Evolutionary conservation across 1,140 invertebrate genomes (phyloP), one percentile per base, ranked within the genome.

Genomic region (Drosophila parabipectinata): DNA sequence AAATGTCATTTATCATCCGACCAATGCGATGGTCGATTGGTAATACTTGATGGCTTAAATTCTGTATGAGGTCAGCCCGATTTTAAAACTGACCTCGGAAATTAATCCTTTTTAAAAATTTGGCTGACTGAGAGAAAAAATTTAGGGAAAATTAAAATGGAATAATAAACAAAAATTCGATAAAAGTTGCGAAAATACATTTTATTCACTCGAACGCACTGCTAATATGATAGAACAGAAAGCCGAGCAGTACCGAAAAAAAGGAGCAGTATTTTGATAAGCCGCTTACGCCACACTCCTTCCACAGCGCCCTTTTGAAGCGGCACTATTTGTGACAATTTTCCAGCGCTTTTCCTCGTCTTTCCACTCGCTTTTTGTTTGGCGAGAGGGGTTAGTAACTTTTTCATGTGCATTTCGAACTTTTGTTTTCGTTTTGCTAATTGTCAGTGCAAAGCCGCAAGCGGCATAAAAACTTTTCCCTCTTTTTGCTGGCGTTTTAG

Each of bases 101-200:
- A 82, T 82, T 82, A 78, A 78, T 75, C 50, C 37, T n/a, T 48
- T 18, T 18, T 18, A 1, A 18, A 18, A 18, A 18, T 45, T 44
- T 26, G 7, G n/a, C 24, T 6, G 32, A 51, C 45, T 41, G 45
- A n/a, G 26, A 9, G 9, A 26, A 68, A 66, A n/a, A n/a, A n/a
- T n/a, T n/a, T n/a, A n/a, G n/a, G n/a, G n/a, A n/a, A n/a, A 34
- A 48, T 37, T 73, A n/a, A 53, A 67, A 77, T 69, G 73, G 37
- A 50, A 51, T 9, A 4, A 56, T 9, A 61, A 69, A 8, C 52
- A n/a, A 61, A 64, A 72, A 68, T 75, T 85, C 77, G 69, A 81
- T 87, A 81, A 85, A 87, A 85, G 74, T 87, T 85, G 47, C 30
- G 51, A 61, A 81, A 78, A 85, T 81, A 87, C 68, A 85, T 81